These are phyloP conservation scores for Tragelaphus scriptus DNA, from an alignment of 2,113 vertebrate species.

Conservation along the genomic window DNA sequence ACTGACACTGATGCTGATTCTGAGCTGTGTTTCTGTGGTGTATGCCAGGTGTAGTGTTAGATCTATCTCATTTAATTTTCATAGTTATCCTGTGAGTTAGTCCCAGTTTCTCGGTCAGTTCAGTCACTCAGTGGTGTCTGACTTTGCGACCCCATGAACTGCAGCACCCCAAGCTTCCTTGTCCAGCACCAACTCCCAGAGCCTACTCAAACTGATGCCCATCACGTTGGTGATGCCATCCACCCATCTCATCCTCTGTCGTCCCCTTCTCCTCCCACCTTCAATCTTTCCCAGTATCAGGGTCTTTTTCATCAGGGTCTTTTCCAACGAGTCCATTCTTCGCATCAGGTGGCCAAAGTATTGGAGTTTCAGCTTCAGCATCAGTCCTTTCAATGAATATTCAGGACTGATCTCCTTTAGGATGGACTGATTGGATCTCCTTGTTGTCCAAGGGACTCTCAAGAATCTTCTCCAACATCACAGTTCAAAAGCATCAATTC, in stretches of 20 bases:
- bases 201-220: too few species aligned
- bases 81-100: background rate
- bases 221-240: too few species aligned
- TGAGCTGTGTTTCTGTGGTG: background rate
- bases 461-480: background rate
- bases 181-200: too few species aligned
- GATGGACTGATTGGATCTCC: too few species aligned
- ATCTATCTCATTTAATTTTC: background rate
- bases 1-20: background rate
- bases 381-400: background rate
- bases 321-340: background rate
- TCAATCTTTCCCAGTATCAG: too few species aligned
- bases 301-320: too few species aligned
- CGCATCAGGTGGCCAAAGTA: background rate
- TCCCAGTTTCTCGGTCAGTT: background rate
- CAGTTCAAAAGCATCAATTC: background rate
- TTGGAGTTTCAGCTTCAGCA: background rate
- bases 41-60: background rate
- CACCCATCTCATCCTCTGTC: too few species aligned
- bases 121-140: too few species aligned
- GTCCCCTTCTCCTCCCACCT: too few species aligned
- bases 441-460: background rate
- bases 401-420: background rate
- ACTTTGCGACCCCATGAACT: too few species aligned
- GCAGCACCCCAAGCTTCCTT: too few species aligned